phyloP scores from a whole-genome alignment of 2,113 vertebrate species.

The Pterophyllum scalare region DNA sequence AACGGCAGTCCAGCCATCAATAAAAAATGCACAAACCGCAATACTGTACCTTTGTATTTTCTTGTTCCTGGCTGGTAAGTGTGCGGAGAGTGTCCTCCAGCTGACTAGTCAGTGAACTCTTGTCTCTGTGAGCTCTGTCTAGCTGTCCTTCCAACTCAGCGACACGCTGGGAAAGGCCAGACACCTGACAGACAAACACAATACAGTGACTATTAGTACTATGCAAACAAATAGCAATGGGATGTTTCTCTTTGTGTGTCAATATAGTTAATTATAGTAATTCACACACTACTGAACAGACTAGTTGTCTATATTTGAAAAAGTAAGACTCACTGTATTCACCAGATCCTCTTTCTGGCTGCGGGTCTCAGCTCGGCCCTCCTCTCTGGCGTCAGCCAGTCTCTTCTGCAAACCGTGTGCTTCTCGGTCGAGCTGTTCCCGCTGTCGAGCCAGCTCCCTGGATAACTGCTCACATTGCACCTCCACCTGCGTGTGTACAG shows the following conservation, averaged over 20 bases:
- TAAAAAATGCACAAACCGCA: not conserved
- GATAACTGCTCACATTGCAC: constrained; percentile 89
- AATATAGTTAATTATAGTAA: not conserved
- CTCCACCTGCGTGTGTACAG: constrained; percentile 78
- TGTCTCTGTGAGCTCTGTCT: constrained; percentile 85
- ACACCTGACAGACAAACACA: constrained; percentile 77
- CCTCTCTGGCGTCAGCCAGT: constrained; percentile 83
- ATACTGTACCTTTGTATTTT: constrained; percentile 84
- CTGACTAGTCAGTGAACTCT: constrained; percentile 81
- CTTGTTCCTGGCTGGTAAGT: constrained; percentile 82
- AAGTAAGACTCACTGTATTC: constrained; percentile 78
- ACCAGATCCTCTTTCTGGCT: constrained; percentile 84
- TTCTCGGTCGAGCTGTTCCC: constrained; percentile 84
- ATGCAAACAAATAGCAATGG: not conserved
- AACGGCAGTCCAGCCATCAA: not conserved
- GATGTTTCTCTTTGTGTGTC: not conserved
- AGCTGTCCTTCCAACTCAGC: constrained; percentile 84
- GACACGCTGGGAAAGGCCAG: constrained; percentile 83
- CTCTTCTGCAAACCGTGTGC: constrained; percentile 81
- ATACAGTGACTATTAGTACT: not conserved
- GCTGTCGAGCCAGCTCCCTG: constrained; percentile 85
- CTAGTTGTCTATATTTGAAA: not conserved
- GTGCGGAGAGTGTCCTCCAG: constrained; percentile 85
- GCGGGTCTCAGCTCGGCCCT: constrained; percentile 78
- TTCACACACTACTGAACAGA: not conserved